Percentiles rank a stretch among this genome's conserved stretches.
These are phyloP conservation scores for Sardina pilchardus DNA, from an alignment of 2,113 vertebrate species.

Conservation along the genomic window DNA sequence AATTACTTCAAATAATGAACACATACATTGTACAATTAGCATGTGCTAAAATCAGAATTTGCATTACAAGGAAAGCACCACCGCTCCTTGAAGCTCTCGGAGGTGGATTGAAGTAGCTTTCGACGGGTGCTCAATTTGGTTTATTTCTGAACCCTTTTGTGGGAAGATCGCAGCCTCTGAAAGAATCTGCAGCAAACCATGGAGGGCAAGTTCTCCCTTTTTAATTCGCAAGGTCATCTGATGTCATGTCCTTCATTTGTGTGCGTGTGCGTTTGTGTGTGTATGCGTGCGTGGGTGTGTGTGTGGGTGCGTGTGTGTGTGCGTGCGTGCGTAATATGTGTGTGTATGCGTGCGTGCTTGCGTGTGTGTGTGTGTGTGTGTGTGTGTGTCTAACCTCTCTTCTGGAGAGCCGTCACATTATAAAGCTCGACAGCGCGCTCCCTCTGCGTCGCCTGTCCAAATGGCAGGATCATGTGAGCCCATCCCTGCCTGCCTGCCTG, in stretches of 20 bases:
- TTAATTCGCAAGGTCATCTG: not conserved
- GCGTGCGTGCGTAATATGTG: not conserved
- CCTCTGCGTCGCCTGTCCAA: not conserved
- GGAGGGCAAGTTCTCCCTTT: not conserved
- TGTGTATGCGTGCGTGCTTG: not conserved
- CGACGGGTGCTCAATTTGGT: not conserved
- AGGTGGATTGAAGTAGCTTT: not conserved
- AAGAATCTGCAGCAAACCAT: not conserved
- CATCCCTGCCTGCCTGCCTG: not conserved
- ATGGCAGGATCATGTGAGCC: not conserved
- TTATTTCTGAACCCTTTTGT: not conserved
- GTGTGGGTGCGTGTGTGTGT: too few relatives aligned
- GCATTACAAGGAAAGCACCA: not conserved
- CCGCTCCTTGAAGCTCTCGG: not conserved
- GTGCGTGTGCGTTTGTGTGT: not conserved
- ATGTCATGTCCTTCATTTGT: not conserved
- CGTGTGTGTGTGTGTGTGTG: slow-evolving; percentile 18
- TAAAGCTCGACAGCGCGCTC: not conserved
- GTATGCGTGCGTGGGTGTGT: not conserved
- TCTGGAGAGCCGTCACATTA: not conserved
- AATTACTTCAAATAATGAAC: not conserved
- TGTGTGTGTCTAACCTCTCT: not conserved
- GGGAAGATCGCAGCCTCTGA: not conserved
- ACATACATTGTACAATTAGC: not conserved
- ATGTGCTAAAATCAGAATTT: not conserved